phyloP scores from a whole-genome alignment of 2,797 vertebrate genomes.

The Myripristis jacobus region DNA sequence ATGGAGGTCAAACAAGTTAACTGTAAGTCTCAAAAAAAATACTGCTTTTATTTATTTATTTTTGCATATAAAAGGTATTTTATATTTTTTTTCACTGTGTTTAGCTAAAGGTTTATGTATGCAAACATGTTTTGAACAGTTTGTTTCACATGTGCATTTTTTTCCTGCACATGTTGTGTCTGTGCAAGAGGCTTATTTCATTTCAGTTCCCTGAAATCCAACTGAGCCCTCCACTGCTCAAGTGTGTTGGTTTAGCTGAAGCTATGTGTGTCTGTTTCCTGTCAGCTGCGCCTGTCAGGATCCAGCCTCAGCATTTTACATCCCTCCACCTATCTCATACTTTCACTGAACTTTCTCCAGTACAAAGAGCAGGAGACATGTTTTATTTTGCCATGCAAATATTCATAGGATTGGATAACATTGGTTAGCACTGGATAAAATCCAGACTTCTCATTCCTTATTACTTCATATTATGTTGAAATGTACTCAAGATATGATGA shows the following conservation, averaged over 20 bases:
- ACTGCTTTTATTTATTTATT: background rate
- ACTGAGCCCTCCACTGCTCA: background rate
- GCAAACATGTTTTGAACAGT: background rate
- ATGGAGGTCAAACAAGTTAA: conserved; percentile 92
- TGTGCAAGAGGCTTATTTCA: background rate
- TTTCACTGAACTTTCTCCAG: background rate
- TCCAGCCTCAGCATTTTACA: conserved; percentile 5
- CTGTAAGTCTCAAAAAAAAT: conserved; percentile 82
- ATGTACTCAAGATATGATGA: background rate
- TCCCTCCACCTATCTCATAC: background rate
- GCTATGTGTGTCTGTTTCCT: conserved; percentile 11
- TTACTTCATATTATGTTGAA: background rate
- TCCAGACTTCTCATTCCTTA: background rate
- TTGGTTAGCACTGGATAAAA: background rate
- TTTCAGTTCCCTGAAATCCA: background rate
- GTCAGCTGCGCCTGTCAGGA: conserved; percentile 35
- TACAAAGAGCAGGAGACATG: background rate
- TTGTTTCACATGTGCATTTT: background rate
- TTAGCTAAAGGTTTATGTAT: too few relatives aligned
- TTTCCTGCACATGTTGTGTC: conserved; percentile 10
- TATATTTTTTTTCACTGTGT: too few relatives aligned
- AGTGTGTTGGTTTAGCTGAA: conserved; percentile 29
- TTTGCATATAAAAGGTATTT: background rate
- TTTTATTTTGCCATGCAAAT: background rate
- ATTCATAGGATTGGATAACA: background rate